Percentiles rank a stretch among this genome's conserved stretches.
Evolutionary conservation across 1,140 invertebrate species (phyloP).

Genomic region (Anoplophora glabripennis): DNA sequence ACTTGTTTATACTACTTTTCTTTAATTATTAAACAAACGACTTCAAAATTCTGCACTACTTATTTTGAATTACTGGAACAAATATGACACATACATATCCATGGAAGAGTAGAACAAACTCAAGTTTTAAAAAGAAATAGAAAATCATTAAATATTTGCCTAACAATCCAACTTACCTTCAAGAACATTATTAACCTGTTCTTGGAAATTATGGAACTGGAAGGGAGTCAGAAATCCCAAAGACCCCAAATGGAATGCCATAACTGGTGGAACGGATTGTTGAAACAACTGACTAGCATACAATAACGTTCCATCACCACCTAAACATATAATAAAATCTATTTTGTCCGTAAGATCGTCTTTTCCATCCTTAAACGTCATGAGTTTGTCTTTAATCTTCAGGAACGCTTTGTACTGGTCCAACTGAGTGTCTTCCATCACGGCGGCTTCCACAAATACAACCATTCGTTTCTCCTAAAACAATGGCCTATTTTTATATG

Average conservation of each 20-base stretch:
- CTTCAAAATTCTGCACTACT: too few relatives aligned
- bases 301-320: constrained; percentile 91
- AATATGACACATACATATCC: too few relatives aligned
- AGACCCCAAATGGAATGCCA: constrained; percentile 97
- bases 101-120: too few relatives aligned
- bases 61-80: too few relatives aligned
- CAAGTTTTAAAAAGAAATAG: too few relatives aligned
- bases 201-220: constrained; percentile 91
- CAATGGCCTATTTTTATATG: too few relatives aligned
- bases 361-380: constrained; percentile 87
- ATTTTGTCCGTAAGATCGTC: constrained; percentile 90
- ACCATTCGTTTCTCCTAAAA: constrained; percentile 89
- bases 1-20: too few relatives aligned
- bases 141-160: neutral
- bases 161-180: constrained; percentile 28
- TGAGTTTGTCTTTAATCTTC: constrained; percentile 75
- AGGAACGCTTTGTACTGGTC: constrained; percentile 69
- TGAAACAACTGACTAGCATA: constrained; percentile 94
- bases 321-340: constrained; percentile 94
- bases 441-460: constrained; percentile 88
- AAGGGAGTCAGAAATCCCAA: constrained; percentile 95
- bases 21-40: too few relatives aligned
- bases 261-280: constrained; percentile 94
- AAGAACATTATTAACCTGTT: constrained; percentile 59
- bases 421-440: constrained; percentile 78